Evolutionary conservation across 2,113 vertebrate species (phyloP), one percentile per base, ranked within the genome.

Genomic region (Cheilinus undulatus): DNA sequence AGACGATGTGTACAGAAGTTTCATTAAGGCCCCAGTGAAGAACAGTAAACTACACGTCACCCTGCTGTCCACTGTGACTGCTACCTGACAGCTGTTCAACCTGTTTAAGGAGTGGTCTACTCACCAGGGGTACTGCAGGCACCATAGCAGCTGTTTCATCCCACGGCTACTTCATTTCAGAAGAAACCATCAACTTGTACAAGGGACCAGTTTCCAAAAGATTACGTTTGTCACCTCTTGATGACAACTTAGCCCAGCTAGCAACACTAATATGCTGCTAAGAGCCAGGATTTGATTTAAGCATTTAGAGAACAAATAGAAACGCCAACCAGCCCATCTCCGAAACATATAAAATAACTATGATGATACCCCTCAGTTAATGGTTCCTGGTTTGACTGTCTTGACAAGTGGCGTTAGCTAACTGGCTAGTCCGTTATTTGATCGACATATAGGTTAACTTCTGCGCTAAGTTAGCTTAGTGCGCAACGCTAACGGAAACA

Each of bases 21-120:
- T 72, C 10, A 42, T 36, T 12, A 38, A 19, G 13, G 3, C 14
- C 7, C 0, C 19, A 5, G 2, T 1, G 14, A 0, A 5, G 3
- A 26, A 30, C 11, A 49, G 34, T 9, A 23, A 27, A 62, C 58
- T 24, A 11, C 2, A 26, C 1, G 36, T 6, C 6, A 9, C 3
- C 1, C 19, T 15, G 38, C 13, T 51, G 36, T 4, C 13, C 4
- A 11, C 2, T 24, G 32, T 13, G 28, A 23, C 8, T 36, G n/a
- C 15, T 27, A 17, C 6, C 17, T 28, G 24, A 34, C 45, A 42
- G 11, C 13, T 40, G 13, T 2, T 0, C 76, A 53, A 15, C 76
- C 59, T 0, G 7, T 49, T 59, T 3, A 23, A 81, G 86, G 86
- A 69, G 83, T 78, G 79, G 86, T 88, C 87, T 40, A 83, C 86